phyloP scores from a whole-genome alignment of 2,113 vertebrate species.

The Coptodon rendalli region DNA sequence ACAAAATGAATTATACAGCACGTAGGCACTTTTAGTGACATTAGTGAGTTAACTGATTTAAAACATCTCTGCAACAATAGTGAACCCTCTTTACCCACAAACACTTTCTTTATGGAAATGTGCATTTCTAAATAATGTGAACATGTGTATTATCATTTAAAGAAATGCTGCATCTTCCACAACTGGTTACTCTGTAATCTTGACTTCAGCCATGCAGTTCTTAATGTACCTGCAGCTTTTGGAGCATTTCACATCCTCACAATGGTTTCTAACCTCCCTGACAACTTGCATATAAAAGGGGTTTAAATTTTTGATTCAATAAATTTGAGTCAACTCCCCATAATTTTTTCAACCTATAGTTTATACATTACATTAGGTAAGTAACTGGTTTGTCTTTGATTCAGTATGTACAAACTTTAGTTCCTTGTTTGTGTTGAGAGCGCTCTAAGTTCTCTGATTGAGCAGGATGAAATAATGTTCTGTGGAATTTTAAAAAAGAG shows the following conservation, averaged over 20 bases:
- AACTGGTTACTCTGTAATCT: background rate
- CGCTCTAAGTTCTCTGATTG: background rate
- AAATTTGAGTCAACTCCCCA: conserved; percentile 26
- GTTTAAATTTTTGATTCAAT: background rate
- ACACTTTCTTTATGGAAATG: background rate
- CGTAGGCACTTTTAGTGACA: conserved; percentile 44
- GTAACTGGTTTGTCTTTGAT: background rate
- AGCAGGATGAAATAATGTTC: background rate
- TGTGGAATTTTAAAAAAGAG: background rate
- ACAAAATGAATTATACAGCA: conserved; percentile 11
- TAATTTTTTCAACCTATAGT: background rate
- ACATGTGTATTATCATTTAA: background rate
- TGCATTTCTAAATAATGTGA: background rate
- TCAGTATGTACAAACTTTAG: background rate
- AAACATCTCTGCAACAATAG: conserved; percentile 10
- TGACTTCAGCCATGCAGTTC: conserved; percentile 31
- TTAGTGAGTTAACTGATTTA: background rate
- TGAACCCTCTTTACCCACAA: background rate
- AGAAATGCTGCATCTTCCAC: background rate
- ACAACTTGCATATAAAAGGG: conserved; percentile 18
- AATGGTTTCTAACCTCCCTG: background rate
- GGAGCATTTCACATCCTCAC: background rate
- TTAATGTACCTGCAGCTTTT: background rate
- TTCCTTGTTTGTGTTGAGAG: background rate
- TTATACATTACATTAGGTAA: conserved; percentile 6